Evolutionary conservation across 2,797 vertebrate species (phyloP), one percentile per base, ranked within the genome.

Genomic region (Coluber constrictor): DNA sequence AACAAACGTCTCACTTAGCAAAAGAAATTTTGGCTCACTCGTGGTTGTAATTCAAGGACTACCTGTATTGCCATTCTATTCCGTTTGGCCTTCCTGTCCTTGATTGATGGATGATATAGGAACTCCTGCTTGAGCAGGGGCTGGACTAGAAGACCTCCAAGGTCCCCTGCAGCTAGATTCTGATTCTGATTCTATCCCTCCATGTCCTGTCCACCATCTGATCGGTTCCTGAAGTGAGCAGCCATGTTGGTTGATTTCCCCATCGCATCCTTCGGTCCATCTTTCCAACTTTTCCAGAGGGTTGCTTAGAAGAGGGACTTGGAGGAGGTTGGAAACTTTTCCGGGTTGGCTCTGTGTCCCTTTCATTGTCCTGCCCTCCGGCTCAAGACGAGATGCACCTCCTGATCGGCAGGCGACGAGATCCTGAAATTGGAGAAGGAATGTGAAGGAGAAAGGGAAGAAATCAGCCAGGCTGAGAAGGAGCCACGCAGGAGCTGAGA

Each of bases 311-410:
- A 2, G 66, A 74, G 2, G n/a, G n/a, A 7, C 12, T 12, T 51
- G 47, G 47, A 51, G 29, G 15, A 13, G 5, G 13, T 27, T 2
- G 11, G 29, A 29, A 12, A 0, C 63, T 32, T 70, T 32, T 16
- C n/a, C 2, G 10, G n/a, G n/a, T 6, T 16, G 5, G 13, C 15
- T 16, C 13, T 0, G 2, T 0, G 15, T 16, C n/a, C 66, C 70
- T 37, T 37, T 20, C 0, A 3, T 74, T 37, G 70, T 20, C 32
- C 70, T 79, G 32, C 32, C 16, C 1, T 43, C 32, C 70, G 9
- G 70, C 16, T 8, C 15, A 2, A 16, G 32, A 3, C 6, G 16
- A 9, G 32, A 74, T 0, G n/a, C 6, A 5, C n/a, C 66, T 70
- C n/a, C 66, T 74, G 66, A 37, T 3, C 16, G 16, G 16, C 32